phyloP scores from a whole-genome alignment of 2,113 vertebrate species.

The Dipodomys spectabilis region DNA sequence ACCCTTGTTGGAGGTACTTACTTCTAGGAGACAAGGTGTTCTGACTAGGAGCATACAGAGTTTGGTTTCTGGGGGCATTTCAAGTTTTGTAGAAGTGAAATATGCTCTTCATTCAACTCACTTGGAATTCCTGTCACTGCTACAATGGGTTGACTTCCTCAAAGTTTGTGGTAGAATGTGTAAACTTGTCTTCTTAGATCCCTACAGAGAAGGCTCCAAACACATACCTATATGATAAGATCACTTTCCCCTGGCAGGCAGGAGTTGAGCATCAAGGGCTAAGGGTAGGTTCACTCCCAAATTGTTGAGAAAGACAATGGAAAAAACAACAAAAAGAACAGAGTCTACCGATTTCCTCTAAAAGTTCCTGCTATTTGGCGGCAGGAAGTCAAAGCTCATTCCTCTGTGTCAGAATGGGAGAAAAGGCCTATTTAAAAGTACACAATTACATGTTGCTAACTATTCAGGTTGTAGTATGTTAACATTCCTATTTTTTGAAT shows the following conservation, averaged over 20 bases:
- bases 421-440: neutral
- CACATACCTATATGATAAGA: too few species aligned
- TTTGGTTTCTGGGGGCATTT: neutral
- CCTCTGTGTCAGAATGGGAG: too few species aligned
- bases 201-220: too few species aligned
- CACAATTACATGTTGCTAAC: neutral
- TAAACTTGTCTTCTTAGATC: too few species aligned
- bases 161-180: too few species aligned
- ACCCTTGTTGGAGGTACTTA: neutral
- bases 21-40: neutral
- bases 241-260: too few species aligned
- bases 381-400: too few species aligned
- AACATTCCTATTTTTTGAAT: slow-evolving; percentile 12
- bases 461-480: neutral
- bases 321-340: neutral
- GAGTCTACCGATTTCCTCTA: neutral
- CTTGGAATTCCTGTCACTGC: neutral
- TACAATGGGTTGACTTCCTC: too few species aligned
- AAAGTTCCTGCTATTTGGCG: too few species aligned
- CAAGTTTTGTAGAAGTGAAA: neutral
- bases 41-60: too few species aligned
- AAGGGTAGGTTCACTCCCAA: neutral
- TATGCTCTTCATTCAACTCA: neutral
- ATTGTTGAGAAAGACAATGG: neutral
- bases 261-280: neutral